Evolutionary conservation across 2,888 invertebrate genomes (phyloP), one percentile per base, ranked within the genome.

Genomic region (Pachliopta kotzebuea): DNA sequence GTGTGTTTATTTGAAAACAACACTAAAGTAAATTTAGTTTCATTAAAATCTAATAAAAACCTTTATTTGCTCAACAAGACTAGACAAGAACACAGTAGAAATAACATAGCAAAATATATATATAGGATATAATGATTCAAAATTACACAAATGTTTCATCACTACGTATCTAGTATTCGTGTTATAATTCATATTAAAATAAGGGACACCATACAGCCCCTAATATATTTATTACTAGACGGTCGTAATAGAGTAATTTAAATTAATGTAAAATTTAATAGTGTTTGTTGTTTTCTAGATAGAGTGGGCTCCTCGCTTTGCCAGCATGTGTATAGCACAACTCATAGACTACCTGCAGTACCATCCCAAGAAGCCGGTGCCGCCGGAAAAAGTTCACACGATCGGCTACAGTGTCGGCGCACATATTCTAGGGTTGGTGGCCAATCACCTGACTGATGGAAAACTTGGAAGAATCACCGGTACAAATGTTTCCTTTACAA

Each of bases 361-460:
- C 64, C 96, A 97, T 86, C 96, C 96, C 0, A 76, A 76, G 62
- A 93, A 96, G 71, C 94, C 96, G 0, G 94, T 96, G 0, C 93
- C 91, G 31, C 96, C 96, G 0, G 95, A 96, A 77, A 92, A 93
- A 66, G 81, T 97, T 45, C 97, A 97, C 80, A 93, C 97, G 1
- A 95, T 97, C 64, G 97, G 97, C 0, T 97, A 97, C 86, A 96
- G 96, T 80, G 96, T 97, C 26, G 97, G 97, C 0, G 96, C 97
- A 0, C 97, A 97, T 76, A 97, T 97, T 66, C 94, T 96, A 7
- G 97, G 97, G 0, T 89, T 97, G 54, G 95, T 96, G 0, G 96
- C 97, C 49, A 97, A 97, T 81, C 95, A 95, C 74, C 80, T 97
- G 50, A 87, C 92, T 55, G 93, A 94, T 74, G 96, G 96, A 50